These are phyloP conservation scores for Mormyrops attenuatus DNA, from an alignment of 2,797 vertebrate species.

Conservation along the genomic window DNA sequence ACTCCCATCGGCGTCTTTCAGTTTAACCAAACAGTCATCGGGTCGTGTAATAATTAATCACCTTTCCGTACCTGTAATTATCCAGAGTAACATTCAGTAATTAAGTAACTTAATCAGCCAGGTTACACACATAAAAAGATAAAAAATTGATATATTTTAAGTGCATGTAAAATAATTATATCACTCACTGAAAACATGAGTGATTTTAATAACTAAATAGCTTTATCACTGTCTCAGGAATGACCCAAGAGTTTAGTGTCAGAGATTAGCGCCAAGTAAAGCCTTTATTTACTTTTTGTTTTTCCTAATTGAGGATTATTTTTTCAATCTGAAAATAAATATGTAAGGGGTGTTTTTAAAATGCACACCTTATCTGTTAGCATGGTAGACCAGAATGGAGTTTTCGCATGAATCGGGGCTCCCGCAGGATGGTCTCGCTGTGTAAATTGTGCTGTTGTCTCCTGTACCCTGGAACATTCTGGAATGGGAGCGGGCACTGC, in stretches of 20 bases:
- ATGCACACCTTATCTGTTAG: not conserved
- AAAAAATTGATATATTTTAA: not conserved
- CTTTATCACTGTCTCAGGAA: not conserved
- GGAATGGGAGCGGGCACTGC: not conserved
- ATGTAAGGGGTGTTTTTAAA: not conserved
- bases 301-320: not conserved
- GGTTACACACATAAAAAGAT: not conserved
- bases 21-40: not conserved
- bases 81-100: not conserved
- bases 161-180: not conserved
- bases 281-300: not conserved
- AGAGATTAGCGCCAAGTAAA: not conserved
- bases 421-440: not conserved
- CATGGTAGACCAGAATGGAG: constrained; percentile 16
- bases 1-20: not conserved
- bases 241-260: not conserved
- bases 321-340: not conserved
- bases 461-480: constrained; percentile 6
- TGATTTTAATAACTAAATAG: not conserved
- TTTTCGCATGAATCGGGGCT: constrained; percentile 11
- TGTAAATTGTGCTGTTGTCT: not conserved
- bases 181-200: not conserved
- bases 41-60: not conserved
- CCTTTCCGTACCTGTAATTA: not conserved
- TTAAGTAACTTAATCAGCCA: not conserved